Evolutionary conservation across 2,113 vertebrate species (phyloP).

Genomic region (Dissostichus mawsoni): DNA sequence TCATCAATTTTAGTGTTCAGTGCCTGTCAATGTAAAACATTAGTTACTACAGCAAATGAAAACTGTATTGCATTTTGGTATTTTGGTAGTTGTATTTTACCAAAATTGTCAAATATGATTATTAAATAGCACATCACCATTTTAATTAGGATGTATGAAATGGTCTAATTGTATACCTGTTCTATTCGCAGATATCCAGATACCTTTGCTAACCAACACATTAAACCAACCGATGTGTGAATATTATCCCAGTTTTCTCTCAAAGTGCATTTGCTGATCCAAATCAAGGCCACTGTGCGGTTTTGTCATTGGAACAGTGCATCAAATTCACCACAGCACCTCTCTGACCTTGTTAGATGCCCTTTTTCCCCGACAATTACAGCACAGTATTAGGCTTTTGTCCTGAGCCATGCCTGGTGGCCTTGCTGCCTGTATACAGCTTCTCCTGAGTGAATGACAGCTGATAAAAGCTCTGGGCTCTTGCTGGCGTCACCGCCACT

Average conservation of each 20-base stretch:
- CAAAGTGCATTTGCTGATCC: constrained; percentile 42
- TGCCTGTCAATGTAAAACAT: neutral
- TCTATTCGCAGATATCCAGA: neutral
- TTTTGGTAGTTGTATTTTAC: neutral
- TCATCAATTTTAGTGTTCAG: neutral
- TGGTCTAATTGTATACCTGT: neutral
- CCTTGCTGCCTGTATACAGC: constrained; percentile 75
- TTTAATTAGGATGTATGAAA: neutral
- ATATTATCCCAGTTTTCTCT: constrained; percentile 27
- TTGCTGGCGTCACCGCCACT: constrained; percentile 68
- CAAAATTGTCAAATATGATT: neutral
- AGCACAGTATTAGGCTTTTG: constrained; percentile 74
- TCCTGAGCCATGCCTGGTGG: constrained; percentile 67
- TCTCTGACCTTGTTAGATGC: constrained; percentile 74
- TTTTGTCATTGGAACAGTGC: constrained; percentile 51
- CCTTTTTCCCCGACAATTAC: constrained; percentile 73
- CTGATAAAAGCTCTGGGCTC: constrained; percentile 76
- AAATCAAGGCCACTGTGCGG: constrained; percentile 47
- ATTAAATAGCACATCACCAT: neutral
- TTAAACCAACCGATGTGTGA: constrained; percentile 17
- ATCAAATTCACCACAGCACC: constrained; percentile 48
- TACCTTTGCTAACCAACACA: neutral
- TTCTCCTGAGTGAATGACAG: constrained; percentile 75
- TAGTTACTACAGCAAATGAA: neutral
- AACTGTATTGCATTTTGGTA: neutral